Conservation (phyloP, 1,140 invertebrate species). For the Sarcophaga bullata region DNA sequence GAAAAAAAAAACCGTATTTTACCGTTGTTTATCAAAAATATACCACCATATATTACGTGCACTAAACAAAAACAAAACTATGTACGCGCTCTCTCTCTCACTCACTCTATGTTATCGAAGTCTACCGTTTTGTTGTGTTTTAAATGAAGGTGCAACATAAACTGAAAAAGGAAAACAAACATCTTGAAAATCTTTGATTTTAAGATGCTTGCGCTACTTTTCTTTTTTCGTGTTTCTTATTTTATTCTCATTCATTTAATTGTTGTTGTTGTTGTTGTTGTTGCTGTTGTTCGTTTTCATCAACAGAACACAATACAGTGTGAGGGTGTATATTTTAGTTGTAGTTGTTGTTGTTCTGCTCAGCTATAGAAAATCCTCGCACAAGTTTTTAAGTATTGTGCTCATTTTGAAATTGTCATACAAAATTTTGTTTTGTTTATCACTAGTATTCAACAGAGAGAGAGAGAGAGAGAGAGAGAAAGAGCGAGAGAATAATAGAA, state of each 20-base stretch:
- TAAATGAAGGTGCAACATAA: not conserved
- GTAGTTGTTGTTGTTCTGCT: not conserved
- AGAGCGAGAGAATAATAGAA: no score
- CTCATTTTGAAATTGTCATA: not conserved
- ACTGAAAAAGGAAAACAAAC: no score
- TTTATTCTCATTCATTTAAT: not conserved
- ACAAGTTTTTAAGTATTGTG: not conserved
- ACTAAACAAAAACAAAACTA: no score
- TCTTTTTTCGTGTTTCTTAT: not conserved
- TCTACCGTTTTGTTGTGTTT: not conserved
- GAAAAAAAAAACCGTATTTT: not conserved
- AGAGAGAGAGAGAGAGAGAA: no score
- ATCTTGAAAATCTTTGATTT: not conserved
- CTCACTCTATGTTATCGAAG: not conserved
- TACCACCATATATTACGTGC: no score
- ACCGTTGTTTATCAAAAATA: no score
- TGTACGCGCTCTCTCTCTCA: no score
- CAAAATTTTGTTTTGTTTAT: not conserved
- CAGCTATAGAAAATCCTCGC: not conserved
- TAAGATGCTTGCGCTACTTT: conserved; percentile 13
- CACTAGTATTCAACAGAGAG: not conserved
- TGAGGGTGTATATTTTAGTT: not conserved
- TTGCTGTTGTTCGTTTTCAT: no score
- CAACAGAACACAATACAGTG: not conserved
- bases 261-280: not conserved